Evolutionary conservation across 2,797 vertebrate species (phyloP), one percentile per base, ranked within the genome.

Genomic region (Botia almorhae): DNA sequence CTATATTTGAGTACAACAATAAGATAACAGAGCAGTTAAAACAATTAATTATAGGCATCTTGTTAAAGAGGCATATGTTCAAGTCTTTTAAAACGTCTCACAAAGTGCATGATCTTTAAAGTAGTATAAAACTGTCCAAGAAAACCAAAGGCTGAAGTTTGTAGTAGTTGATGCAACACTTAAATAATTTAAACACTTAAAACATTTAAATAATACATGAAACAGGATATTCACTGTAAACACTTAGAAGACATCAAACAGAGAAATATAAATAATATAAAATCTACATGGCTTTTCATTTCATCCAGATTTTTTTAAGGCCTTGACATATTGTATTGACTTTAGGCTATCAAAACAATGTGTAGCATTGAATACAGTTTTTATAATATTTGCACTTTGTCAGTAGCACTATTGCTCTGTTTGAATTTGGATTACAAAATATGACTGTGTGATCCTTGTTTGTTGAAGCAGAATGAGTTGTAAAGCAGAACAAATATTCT

Each of bases 281-380:
- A 94, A 91, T 90, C 91, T 88, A 89, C 93, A 95, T 94, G 91
- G 90, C 91, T 95, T 87, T 95, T 94, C 91, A 92, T 60, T 83
- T 87, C 1, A 29, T 23, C 69, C 76, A 68, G 65, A 63, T 58
- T 58, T 69, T 58, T 69, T 58, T 84, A 56, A 53, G 23, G 23
- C 23, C 23, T 26, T 26, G 12, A 50, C 63, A 53, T n/a, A 26
- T 26, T 64, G 58, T 51, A 46, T 11, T 69, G 11, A 36, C 43
- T 50, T 26, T 26, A 61, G 19, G 76, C 63, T 53, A 60, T n/a
- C 48, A 72, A 36, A 78, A 61, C 26, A 26, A 26, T 26, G 23
- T 26, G 23, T 21, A 46, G 51, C 39, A 60, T 10, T 33, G 11
- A 12, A 39, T 26, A 23, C 26, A 74, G 39, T 48, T 67, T 50